A percentile compares a stretch with the other conserved stretches of the same genome.
Evolutionary conservation across 1,140 invertebrate species (phyloP).

Genomic region (Harpegnathos saltator): DNA sequence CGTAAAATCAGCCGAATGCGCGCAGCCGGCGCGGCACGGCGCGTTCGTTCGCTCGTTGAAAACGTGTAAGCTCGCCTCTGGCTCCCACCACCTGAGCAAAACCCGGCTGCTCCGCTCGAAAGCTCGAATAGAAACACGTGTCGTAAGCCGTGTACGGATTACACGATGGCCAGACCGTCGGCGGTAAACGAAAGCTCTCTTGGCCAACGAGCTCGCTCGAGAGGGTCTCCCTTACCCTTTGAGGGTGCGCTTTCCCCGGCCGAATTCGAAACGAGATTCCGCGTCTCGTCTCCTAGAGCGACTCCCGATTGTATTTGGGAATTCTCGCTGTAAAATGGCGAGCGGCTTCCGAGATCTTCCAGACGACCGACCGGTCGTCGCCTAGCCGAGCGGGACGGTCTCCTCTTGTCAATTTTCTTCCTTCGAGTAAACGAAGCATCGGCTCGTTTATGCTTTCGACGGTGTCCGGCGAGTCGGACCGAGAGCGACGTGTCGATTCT

Average conservation of each 20-base stretch:
- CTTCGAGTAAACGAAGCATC: too few species aligned
- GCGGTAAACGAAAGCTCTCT: neutral
- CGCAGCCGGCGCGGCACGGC: too few species aligned
- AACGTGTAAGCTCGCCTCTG: neutral
- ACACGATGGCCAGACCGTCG: neutral
- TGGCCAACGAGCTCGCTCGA: neutral
- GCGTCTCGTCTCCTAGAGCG: neutral
- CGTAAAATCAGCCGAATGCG: slow-evolving; percentile 21
- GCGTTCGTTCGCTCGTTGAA: neutral
- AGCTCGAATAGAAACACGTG: neutral
- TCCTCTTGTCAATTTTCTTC: neutral
- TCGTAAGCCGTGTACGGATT: slow-evolving; percentile 14
- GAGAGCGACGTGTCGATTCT: too few species aligned
- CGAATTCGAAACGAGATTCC: neutral
- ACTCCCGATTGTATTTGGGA: neutral
- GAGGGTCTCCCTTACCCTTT: neutral
- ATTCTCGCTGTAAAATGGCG: neutral
- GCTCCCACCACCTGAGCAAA: neutral
- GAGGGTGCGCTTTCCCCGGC: neutral
- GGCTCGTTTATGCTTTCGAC: too few species aligned
- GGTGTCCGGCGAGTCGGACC: too few species aligned
- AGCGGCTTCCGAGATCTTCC: neutral
- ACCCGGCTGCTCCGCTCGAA: neutral
- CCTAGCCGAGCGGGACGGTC: too few species aligned
- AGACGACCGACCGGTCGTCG: neutral